Base-by-base conservation (phyloP, 2,888 invertebrate species). In the Protodeltote pygarga region DNA sequence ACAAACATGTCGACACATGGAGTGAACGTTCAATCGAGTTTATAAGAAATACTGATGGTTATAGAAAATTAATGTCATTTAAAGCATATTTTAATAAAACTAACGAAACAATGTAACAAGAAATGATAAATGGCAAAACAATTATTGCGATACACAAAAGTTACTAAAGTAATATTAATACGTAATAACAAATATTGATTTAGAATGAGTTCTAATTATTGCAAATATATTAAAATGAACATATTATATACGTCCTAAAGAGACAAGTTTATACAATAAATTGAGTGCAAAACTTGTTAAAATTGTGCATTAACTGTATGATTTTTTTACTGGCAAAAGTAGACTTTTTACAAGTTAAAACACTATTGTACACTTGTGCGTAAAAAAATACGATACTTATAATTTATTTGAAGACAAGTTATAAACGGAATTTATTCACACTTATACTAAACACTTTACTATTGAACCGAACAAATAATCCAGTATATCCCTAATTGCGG, bases 21-120 rank as follows among this genome's bases (percentile, higher is more conserved):
- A 73, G 75, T 79, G 76, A 82, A 81, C 81, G 46, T 58, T 62
- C 54, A 40, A 65, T 62, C 49, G 54, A 67, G 50, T 70, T 45
- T 51, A 63, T 57, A 63, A 83, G 71, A 61, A 90, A 90, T 91
- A 91, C 89, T 91, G 89, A 87, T 85, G 77, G 76, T 85, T 79
- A 71, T 73, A 84, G 34, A 87, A 81, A 75, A 76, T 85, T 81
- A 85, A 77, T 81, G 79, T 83, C 78, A 79, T 79, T 88, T 90
- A 89, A 89, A 91, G 88, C 88, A 87, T 87, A 77, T 78, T 65
- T 75, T 73, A 73, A 77, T 81, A 84, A 86, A 85, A 83, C 82
- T 85, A 88, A 85, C 65, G 80, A 85, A 85, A 88, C 81, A 86
- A 65, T 66, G 55, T 77, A 87, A 88, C 85, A 85, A 86, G n/a